Evolutionary conservation across 2,113 vertebrate genomes (phyloP), one percentile per base, ranked within the genome.

Genomic region (Ranitomeya imitator): DNA sequence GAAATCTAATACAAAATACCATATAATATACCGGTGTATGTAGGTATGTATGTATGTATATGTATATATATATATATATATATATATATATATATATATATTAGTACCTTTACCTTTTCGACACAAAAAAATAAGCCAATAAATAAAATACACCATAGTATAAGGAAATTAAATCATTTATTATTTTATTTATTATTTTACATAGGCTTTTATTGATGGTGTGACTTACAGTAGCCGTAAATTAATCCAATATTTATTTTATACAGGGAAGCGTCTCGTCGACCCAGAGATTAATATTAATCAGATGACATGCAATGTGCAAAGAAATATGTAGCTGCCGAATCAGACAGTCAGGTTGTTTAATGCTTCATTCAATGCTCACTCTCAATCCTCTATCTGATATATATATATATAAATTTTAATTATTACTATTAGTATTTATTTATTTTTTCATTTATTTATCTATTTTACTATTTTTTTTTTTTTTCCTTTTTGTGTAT

Each of bases 171-270:
- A 78, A 78, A 26, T 57, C 26, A 76, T 21, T 51, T 54, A 31
- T 31, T 31, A 31, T 31, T 31, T 31, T 31, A 31, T 31, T 31
- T 31, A 31, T 31, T 31, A 31, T 31, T 31, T 31, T 31, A 59
- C 14, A 9, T 10, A 12, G 61, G 6, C n/a, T 37, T 21, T 15
- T 67, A 65, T 52, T 83, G 63, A 83, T 18, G 7, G 52, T 54
- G 81, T 45, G 67, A 19, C 81, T 15, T 83, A 31, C 57, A 79
- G 78, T 18, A 21, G 51, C 51, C 18, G 18, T 86, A 23, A 86
- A 79, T 86, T 8, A 79, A 52, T 65, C 37, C 45, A 83, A 65
- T 65, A 79, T 61, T 86, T 79, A 86, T 78, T 86, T 86, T 54
- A 79, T 86, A 21, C 85, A 26, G n/a, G 85, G 52, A 79, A 2